These are phyloP conservation scores for Unio pictorum DNA, from an alignment of 2,888 invertebrate species.

Conservation along the genomic window DNA sequence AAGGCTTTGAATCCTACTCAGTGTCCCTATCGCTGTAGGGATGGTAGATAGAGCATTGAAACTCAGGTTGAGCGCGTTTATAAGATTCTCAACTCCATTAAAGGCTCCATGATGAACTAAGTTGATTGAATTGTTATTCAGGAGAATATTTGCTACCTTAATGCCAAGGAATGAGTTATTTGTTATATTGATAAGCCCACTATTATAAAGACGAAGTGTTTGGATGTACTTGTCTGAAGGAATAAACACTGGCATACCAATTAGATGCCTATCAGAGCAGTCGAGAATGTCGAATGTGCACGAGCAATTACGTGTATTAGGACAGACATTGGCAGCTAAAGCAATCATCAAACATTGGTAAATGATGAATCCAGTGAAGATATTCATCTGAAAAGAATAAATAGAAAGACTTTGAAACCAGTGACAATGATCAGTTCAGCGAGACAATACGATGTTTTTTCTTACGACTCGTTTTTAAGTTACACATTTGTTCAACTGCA, in stretches of 20 bases:
- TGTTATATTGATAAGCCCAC: conserved; percentile 20
- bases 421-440: no score
- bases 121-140: conserved; percentile 23
- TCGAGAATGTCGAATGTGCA: conserved; percentile 17
- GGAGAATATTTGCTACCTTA: conserved; percentile 22
- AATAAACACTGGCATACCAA: conserved; percentile 10
- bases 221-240: not conserved
- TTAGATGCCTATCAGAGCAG: conserved; percentile 16
- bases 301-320: not conserved
- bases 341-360: no score
- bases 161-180: conserved; percentile 22
- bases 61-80: conserved; percentile 22
- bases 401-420: no score
- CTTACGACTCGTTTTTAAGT: no score
- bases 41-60: conserved; percentile 17
- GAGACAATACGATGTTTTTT: no score
- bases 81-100: conserved; percentile 11
- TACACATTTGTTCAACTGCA: no score
- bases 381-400: no score
- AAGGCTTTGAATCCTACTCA: conserved; percentile 12
- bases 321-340: no score
- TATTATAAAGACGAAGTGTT: conserved; percentile 16
- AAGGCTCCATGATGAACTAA: conserved; percentile 27
- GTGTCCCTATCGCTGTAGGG: conserved; percentile 18
- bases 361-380: no score